Percentiles rank a stretch among this genome's conserved stretches.
Evolutionary conservation across 1,140 invertebrate genomes (phyloP).

Genomic region (Drosophila sechellia): DNA sequence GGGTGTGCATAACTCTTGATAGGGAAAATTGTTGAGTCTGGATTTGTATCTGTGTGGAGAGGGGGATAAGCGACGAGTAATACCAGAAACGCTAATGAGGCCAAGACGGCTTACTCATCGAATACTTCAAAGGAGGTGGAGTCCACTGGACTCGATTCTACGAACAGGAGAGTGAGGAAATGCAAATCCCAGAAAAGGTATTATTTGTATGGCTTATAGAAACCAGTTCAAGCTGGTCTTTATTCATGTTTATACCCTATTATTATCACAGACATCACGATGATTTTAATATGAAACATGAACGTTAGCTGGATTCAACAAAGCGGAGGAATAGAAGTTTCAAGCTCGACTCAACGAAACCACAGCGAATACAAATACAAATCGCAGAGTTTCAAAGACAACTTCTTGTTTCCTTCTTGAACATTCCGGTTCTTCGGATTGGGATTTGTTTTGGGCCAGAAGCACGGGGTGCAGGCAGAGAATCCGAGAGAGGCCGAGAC

Average conservation of each 20-base stretch:
- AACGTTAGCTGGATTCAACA: slow-evolving; percentile 47
- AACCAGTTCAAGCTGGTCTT: slow-evolving; percentile 36
- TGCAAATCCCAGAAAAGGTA: slow-evolving; percentile 37
- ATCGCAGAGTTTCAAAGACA: slow-evolving; percentile 52
- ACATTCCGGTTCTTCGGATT: slow-evolving; percentile 65
- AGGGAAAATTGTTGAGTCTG: slow-evolving; percentile 7
- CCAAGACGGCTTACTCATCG: slow-evolving; percentile 65
- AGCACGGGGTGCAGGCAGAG: slow-evolving; percentile 1
- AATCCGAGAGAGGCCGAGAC: slow-evolving; percentile 26
- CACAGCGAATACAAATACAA: slow-evolving; percentile 31
- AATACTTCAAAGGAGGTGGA: slow-evolving; percentile 13
- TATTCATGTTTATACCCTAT: slow-evolving; percentile 35
- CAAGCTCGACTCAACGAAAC: slow-evolving; percentile 27
- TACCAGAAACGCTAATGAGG: slow-evolving; percentile 62
- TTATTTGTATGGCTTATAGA: slow-evolving; percentile 27
- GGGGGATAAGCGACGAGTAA: slow-evolving; percentile 50
- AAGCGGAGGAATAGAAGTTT: slow-evolving; percentile 34
- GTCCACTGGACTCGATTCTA: slow-evolving; percentile 8
- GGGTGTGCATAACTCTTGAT: slow-evolving; percentile 1
- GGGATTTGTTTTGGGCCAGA: slow-evolving; percentile 5
- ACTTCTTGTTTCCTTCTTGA: slow-evolving; percentile 80
- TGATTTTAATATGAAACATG: slow-evolving; percentile 63
- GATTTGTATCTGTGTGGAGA: neutral
- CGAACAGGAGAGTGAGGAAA: slow-evolving; percentile 36
- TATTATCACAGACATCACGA: slow-evolving; percentile 44